These are phyloP conservation scores for Pinna nobilis DNA, from an alignment of 1,140 invertebrate species.

Conservation along the genomic window DNA sequence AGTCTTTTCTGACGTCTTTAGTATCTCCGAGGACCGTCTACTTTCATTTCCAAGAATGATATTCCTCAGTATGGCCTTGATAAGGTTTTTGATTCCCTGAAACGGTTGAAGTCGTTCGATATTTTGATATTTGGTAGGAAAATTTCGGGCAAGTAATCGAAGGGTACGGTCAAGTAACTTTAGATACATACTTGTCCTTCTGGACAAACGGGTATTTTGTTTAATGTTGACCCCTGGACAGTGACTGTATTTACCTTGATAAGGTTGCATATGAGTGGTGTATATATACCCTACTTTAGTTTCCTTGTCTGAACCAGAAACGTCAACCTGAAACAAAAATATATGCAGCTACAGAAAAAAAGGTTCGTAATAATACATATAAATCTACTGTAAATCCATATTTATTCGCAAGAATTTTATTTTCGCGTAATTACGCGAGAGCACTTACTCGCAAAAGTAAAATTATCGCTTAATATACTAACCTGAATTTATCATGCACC, in stretches of 20 bases:
- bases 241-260: slow-evolving; percentile 73
- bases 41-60: too few species aligned
- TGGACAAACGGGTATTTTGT: too few species aligned
- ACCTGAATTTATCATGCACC: too few species aligned
- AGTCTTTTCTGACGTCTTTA: too few species aligned
- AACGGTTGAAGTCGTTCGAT: background rate
- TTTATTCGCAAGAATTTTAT: slow-evolving; percentile 56
- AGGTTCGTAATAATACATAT: slow-evolving; percentile 73
- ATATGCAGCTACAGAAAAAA: background rate
- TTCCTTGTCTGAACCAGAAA: slow-evolving; percentile 29
- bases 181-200: too few species aligned
- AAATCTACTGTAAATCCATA: slow-evolving; percentile 64
- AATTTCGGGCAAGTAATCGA: too few species aligned
- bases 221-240: too few species aligned
- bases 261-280: slow-evolving; percentile 72
- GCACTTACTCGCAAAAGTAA: too few species aligned
- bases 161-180: too few species aligned
- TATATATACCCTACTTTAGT: slow-evolving; percentile 69
- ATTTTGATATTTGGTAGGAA: background rate
- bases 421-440: too few species aligned
- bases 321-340: slow-evolving; percentile 46
- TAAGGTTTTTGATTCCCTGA: background rate
- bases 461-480: slow-evolving; percentile 49
- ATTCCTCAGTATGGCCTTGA: too few species aligned
- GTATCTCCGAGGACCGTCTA: too few species aligned